These are phyloP conservation scores for Tineola bisselliella DNA, from an alignment of 2,888 invertebrate species.

Conservation along the genomic window DNA sequence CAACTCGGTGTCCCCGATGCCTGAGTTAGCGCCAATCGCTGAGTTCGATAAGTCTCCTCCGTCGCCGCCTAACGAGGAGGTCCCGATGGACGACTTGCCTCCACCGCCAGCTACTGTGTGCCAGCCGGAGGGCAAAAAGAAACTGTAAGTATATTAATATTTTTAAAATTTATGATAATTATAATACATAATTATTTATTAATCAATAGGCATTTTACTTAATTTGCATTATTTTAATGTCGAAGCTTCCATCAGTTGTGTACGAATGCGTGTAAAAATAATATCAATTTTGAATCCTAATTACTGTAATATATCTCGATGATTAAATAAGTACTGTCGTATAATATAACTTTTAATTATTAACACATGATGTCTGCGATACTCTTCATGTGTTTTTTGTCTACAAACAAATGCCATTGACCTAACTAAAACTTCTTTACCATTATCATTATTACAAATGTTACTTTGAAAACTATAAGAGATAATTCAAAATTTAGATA, in stretches of 20 bases:
- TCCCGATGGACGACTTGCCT: constrained; percentile 73
- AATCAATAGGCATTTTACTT: too few species aligned
- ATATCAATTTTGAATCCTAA: too few species aligned
- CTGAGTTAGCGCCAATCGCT: constrained; percentile 74
- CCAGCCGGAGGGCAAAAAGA: constrained; percentile 67
- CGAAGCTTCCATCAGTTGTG: too few species aligned
- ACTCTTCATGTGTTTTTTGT: background rate
- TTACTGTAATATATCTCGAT: background rate
- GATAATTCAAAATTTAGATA: too few species aligned
- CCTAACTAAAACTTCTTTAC: too few species aligned
- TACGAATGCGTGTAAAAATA: too few species aligned
- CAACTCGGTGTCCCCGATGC: constrained; percentile 76
- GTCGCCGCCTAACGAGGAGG: constrained; percentile 70
- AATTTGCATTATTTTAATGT: too few species aligned
- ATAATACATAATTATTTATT: background rate
- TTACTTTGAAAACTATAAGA: too few species aligned
- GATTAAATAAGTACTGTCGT: background rate
- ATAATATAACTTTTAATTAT: background rate
- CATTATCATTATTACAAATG: too few species aligned
- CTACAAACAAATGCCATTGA: background rate
- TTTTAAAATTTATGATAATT: background rate
- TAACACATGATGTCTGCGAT: background rate
- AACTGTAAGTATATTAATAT: constrained; percentile 44
- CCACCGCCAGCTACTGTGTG: constrained; percentile 71
- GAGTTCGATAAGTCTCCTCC: constrained; percentile 77